Evolutionary conservation across 2,797 vertebrate species (phyloP).

Genomic region (Aeoliscus strigatus): DNA sequence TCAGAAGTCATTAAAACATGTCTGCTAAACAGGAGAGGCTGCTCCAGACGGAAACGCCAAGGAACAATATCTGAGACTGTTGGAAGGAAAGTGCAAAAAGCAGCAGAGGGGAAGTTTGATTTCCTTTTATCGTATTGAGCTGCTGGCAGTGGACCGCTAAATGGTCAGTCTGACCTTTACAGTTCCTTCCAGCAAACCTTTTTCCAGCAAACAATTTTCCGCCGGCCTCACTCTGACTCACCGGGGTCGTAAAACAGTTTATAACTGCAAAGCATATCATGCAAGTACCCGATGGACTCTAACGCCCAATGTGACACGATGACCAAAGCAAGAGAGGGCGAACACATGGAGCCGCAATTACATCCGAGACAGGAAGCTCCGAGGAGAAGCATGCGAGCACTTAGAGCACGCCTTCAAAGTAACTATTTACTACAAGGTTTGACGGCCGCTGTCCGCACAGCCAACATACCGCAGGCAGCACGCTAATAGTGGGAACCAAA

Average conservation of each 20-base stretch:
- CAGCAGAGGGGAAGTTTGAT: background rate
- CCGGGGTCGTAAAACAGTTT: no score
- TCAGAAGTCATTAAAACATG: conserved; percentile 21
- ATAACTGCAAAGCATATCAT: no score
- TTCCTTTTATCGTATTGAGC: conserved; percentile 19
- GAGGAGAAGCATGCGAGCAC: conserved; percentile 47
- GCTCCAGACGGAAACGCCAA: background rate
- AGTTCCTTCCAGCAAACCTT: conserved; percentile 42
- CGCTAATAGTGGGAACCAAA: conserved; percentile 7
- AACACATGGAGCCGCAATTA: conserved; percentile 57
- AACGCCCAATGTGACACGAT: conserved; percentile 42
- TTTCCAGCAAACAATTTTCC: conserved; percentile 51
- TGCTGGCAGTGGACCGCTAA: conserved; percentile 35
- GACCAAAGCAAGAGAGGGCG: conserved; percentile 43
- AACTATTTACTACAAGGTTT: conserved; percentile 33
- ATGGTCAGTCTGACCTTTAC: conserved; percentile 50
- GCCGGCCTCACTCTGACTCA: no score
- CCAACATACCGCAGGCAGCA: conserved; percentile 25
- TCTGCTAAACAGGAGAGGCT: no score
- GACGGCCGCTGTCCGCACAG: conserved; percentile 27
- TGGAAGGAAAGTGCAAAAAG: background rate
- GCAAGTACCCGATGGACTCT: conserved; percentile 29
- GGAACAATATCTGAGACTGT: background rate
- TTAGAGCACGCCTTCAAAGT: conserved; percentile 24
- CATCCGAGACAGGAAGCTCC: conserved; percentile 53